Conservation (phyloP, 2,888 invertebrate species). For the Tachystola acroxantha region DNA sequence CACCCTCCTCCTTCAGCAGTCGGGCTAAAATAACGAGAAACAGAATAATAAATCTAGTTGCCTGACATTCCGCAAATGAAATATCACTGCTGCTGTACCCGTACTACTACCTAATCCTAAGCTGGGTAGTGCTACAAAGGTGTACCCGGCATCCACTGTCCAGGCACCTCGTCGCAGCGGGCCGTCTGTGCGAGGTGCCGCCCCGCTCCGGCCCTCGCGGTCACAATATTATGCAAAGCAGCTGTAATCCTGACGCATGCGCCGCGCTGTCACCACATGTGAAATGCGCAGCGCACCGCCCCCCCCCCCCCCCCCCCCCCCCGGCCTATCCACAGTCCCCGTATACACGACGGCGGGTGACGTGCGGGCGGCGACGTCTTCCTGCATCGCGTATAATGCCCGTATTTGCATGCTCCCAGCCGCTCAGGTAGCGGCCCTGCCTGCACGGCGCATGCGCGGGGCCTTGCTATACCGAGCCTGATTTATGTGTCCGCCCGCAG, state of each 20-base stretch:
- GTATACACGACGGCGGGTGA: no score
- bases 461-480: background rate
- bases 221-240: background rate
- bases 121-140: no score
- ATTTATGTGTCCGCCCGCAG: background rate
- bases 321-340: slow-evolving; percentile 11
- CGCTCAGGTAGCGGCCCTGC: no score
- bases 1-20: no score
- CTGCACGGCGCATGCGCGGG: slow-evolving; percentile 7
- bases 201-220: background rate
- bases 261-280: slow-evolving; percentile 6
- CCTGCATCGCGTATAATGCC: slow-evolving; percentile 11
- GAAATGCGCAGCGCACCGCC: slow-evolving; percentile 14
- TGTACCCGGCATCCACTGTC: no score
- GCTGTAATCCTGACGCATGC: slow-evolving; percentile 4
- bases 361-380: background rate
- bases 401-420: slow-evolving; percentile 32
- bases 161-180: no score
- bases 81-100: no score
- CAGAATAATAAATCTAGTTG: no score
- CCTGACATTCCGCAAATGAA: no score
- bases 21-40: no score
- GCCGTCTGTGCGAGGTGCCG: no score
- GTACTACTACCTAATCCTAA: no score
- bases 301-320: slow-evolving; percentile 10